Base-by-base conservation (phyloP, 2,113 vertebrate species). In the Burhinus oedicnemus region DNA sequence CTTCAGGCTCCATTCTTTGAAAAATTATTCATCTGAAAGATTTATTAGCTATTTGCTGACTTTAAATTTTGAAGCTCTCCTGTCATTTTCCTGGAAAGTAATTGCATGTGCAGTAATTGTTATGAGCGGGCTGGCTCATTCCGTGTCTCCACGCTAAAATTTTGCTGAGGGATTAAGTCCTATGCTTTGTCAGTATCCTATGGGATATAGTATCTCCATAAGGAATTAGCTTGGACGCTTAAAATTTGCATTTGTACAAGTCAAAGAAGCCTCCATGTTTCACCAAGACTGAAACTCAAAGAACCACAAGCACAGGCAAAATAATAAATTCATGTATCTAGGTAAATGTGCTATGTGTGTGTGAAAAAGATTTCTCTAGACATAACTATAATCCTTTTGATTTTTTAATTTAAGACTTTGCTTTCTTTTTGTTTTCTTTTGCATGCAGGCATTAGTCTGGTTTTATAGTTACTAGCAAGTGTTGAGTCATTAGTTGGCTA, bases 41-140 rank as follows among this genome's bases (percentile, higher is more conserved):
- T 93, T 93, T 93, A 96, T 90, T 94, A 92, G 60, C n/a, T 95
- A 71, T 87, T 87, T 96, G 15, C 45, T 58, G 42, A 87, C 42
- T 89, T 93, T 91, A 92, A 95, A 87, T 62, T 93, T 95, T 92
- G 47, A 93, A 77, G 68, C 66, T 93, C 40, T 87, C 13, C 25
- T 95, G 57, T 82, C 86, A 72, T 10, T 65, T 87, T 84, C 47
- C 65, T 72, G 36, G 21, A 62, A 90, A 94, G 40, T 72, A 89
- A 78, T 76, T 82, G 9, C 12, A 69, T 40, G 4, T 82, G 22
- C 25, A 79, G 27, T 47, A 69, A 81, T 27, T 90, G 6, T 68
- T 94, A 30, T 27, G 66, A 80, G 34, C 21, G 89, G n/a, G 2
- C 6, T 93, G 44, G 19, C 30, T 87, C n/a, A 75, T 55, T 79